Evolutionary conservation across 1,140 invertebrate genomes (phyloP).

Genomic region (Sitodiplosis mosellana): DNA sequence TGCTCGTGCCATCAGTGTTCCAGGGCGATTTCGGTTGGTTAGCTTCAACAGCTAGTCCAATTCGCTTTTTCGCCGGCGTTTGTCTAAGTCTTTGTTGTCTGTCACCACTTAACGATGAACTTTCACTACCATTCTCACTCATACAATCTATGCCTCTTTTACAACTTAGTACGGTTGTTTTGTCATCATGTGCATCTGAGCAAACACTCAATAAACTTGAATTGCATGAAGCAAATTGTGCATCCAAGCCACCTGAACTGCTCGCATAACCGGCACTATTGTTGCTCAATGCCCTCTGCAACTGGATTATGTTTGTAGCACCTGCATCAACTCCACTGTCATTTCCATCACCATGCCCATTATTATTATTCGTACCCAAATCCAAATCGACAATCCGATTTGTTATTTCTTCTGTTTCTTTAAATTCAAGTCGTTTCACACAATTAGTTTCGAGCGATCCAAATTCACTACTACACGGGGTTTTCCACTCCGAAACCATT

Average conservation of each 20-base stretch:
- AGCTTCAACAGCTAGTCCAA: constrained; percentile 20
- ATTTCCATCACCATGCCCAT: constrained; percentile 37
- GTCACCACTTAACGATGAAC: constrained; percentile 41
- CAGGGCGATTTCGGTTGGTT: constrained; percentile 7
- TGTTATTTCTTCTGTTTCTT: no score
- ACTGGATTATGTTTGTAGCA: constrained; percentile 23
- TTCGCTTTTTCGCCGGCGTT: constrained; percentile 18
- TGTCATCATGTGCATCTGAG: constrained; percentile 36
- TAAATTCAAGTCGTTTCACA: no score
- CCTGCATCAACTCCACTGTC: constrained; percentile 59
- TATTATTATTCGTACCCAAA: no score
- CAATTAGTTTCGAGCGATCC: no score
- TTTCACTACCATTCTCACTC: constrained; percentile 54
- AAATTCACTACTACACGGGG: no score
- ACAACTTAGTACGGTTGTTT: constrained; percentile 23
- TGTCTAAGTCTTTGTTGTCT: constrained; percentile 15
- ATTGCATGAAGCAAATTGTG: constrained; percentile 39
- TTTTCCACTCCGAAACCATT: no score
- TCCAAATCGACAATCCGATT: no score
- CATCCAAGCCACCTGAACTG: constrained; percentile 36
- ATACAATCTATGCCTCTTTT: constrained; percentile 31
- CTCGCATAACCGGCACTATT: constrained; percentile 41
- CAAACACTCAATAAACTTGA: constrained; percentile 57
- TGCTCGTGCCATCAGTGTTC: constrained; percentile 14
- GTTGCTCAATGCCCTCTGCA: constrained; percentile 29